phyloP scores from a whole-genome alignment of 2,113 vertebrate genomes.

The Nannobrachium achirus region DNA sequence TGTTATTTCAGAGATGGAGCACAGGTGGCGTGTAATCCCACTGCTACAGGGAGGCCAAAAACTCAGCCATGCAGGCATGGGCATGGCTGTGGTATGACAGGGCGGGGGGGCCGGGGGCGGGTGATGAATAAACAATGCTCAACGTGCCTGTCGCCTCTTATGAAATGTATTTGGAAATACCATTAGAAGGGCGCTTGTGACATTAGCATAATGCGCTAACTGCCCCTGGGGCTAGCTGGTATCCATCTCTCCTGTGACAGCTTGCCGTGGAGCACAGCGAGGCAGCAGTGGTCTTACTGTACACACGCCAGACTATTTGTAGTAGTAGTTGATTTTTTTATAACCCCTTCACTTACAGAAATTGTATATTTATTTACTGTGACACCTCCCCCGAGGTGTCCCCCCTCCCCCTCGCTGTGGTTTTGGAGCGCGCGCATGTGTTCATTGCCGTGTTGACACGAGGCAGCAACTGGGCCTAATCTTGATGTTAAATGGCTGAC shows the following conservation, averaged over 20 bases:
- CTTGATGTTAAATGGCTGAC: slow-evolving; percentile 69
- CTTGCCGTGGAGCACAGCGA: neutral
- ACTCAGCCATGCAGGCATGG: neutral
- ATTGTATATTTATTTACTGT: slow-evolving; percentile 30
- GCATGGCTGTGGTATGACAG: neutral
- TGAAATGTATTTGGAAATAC: slow-evolving; percentile 33
- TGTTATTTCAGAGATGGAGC: slow-evolving; percentile 5
- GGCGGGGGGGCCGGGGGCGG: neutral
- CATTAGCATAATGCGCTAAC: slow-evolving; percentile 12
- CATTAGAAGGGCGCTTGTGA: slow-evolving; percentile 14
- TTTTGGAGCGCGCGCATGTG: slow-evolving; percentile 57
- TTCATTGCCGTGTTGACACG: slow-evolving; percentile 73
- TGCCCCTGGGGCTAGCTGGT: slow-evolving; percentile 8
- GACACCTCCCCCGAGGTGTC: slow-evolving; percentile 2
- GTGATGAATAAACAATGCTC: neutral
- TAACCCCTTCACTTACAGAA: slow-evolving; percentile 9
- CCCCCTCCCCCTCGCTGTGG: neutral
- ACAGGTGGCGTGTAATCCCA: slow-evolving; percentile 6
- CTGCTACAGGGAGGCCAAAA: neutral
- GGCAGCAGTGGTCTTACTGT: too few species aligned
- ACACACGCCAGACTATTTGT: slow-evolving; percentile 6
- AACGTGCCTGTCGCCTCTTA: neutral
- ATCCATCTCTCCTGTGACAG: neutral
- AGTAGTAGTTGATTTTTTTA: neutral
- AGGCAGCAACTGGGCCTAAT: slow-evolving; percentile 71